Evolutionary conservation across 2,113 vertebrate species (phyloP).

Genomic region (Colius striatus): DNA sequence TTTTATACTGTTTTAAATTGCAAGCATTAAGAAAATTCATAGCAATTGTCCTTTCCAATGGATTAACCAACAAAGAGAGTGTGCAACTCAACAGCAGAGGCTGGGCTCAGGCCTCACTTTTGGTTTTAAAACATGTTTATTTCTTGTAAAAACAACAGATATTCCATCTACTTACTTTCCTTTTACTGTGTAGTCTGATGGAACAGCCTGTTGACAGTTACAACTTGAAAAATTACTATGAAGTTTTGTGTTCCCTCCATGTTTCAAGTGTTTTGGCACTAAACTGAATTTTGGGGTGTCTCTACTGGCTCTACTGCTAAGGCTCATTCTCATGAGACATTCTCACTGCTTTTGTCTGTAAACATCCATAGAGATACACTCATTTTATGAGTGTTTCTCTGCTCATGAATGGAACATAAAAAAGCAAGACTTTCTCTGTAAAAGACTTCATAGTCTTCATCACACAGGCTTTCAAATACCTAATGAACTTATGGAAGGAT

Average conservation of each 20-base stretch:
- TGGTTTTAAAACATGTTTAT: neutral
- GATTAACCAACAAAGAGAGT: neutral
- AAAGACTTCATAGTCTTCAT: neutral
- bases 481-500: neutral
- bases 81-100: neutral
- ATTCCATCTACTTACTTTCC: neutral
- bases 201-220: neutral
- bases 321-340: neutral
- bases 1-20: neutral
- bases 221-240: neutral
- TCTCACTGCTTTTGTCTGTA: neutral
- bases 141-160: neutral
- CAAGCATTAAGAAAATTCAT: neutral
- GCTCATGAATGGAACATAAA: neutral
- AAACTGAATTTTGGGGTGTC: neutral
- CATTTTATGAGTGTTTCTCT: too few relatives aligned
- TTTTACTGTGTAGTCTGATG: neutral
- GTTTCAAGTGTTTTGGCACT: neutral
- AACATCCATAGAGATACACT: neutral
- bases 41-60: neutral
- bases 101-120: neutral
- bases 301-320: neutral
- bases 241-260: neutral
- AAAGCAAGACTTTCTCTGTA: neutral
- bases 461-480: neutral